Base-by-base conservation (phyloP, 2,888 invertebrate species). In the Ommatoiulus sabulosus region DNA sequence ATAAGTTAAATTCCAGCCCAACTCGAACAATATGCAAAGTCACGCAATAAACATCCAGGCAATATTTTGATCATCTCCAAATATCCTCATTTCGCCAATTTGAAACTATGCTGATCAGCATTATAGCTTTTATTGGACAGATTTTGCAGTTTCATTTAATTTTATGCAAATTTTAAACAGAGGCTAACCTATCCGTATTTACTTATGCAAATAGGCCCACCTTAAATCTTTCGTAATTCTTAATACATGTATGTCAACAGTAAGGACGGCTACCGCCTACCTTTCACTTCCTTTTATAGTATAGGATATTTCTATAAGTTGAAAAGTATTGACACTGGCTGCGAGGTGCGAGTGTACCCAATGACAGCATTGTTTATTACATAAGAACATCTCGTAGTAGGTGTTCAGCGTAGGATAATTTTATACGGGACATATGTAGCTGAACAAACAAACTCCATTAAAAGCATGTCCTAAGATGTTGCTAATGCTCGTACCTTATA, bases 381-480 rank as follows among this genome's bases (percentile, higher is more conserved):
- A 72, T 72, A 72, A 72, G 72, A 72, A 20, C 24, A 24, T 7
- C n/a, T n/a, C 24, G 72, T 20, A 72, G 72, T 72, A 72, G 72
- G 72, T 72, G 72, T 72, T 20, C 20, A 72, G 72, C 72, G 72
- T 72, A 72, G 72, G 72, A 72, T 72, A 72, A 72, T 72, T 72
- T 72, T 72, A 72, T 72, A 72, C 72, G 24, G 72, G 72, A 72
- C 72, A 72, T 24, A 72, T 72, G 72, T 72, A 72, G 72, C 72
- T 72, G 72, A 72, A 72, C 72, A 72, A 72, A 72, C 72, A 72
- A 72, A 72, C 72, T 72, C 72, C 72, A 72, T 72, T 72, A 72
- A 72, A 72, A 72, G 24, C 72, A 24, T 72, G 20, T 24, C 24
- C 20, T 72, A n/a, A 10, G 72, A 72, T 20, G 20, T 20, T 72